phyloP scores from a whole-genome alignment of 2,797 vertebrate species.

The Myioborus melanocephalus region DNA sequence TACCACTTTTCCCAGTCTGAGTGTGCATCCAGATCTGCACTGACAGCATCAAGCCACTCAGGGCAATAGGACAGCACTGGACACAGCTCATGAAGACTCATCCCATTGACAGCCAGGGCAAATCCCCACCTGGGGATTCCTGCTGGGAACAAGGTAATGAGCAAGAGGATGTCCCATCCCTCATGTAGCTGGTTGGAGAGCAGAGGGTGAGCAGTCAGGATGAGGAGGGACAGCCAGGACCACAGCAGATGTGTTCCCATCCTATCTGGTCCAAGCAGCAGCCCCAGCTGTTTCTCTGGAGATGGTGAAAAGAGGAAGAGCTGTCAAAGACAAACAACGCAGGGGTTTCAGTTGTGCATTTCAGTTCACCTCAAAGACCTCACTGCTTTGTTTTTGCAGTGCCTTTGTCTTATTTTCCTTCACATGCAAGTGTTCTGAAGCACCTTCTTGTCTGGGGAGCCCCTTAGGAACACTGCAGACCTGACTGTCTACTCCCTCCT shows the following conservation, averaged over 20 bases:
- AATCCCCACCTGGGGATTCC: background rate
- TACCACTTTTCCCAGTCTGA: background rate
- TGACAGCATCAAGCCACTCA: background rate
- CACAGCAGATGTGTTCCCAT: background rate
- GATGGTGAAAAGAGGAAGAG: slow-evolving; percentile 29
- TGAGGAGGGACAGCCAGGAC: background rate
- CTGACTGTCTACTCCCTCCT: background rate
- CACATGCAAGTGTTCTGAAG: background rate
- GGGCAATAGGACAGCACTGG: background rate
- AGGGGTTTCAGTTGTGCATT: slow-evolving; percentile 29
- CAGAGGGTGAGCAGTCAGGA: background rate
- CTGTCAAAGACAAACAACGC: background rate
- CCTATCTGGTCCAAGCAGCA: background rate
- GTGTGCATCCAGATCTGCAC: background rate
- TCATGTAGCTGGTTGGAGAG: background rate
- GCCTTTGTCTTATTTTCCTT: background rate
- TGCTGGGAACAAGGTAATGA: background rate
- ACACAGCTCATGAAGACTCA: background rate
- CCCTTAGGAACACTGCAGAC: background rate
- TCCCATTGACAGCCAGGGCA: background rate
- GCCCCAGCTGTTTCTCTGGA: background rate
- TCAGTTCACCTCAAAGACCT: slow-evolving; percentile 18
- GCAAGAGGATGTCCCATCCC: background rate
- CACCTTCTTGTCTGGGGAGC: background rate
- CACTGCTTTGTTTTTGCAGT: background rate